phyloP scores from a whole-genome alignment of 2,797 vertebrate species.

The Crossoptilon crossoptilon region DNA sequence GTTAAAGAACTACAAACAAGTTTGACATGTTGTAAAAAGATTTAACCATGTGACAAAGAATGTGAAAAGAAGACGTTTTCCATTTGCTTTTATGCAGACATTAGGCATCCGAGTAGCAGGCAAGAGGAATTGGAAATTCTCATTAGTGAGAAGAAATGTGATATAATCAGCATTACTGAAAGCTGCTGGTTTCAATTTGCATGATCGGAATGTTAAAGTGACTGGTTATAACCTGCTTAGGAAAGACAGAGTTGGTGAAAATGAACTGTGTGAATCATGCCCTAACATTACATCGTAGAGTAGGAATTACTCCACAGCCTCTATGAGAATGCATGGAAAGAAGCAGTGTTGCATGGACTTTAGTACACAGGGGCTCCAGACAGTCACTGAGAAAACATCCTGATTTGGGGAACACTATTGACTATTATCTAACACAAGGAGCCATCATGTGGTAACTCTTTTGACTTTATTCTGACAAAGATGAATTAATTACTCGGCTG shows the following conservation, averaged over 20 bases:
- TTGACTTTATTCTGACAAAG: constrained; percentile 10
- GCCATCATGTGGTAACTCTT: not conserved
- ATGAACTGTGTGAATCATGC: constrained; percentile 33
- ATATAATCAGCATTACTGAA: constrained; percentile 69
- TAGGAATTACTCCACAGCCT: not conserved
- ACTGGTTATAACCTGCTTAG: constrained; percentile 65
- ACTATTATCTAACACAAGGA: not conserved
- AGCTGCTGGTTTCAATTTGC: constrained; percentile 59
- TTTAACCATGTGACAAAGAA: constrained; percentile 57
- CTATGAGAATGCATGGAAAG: not conserved
- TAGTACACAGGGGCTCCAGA: rapidly evolving
- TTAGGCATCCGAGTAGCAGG: not conserved
- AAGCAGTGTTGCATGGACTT: constrained; percentile 12
- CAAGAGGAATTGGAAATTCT: constrained; percentile 66
- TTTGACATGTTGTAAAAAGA: constrained; percentile 40
- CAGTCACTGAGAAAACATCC: not conserved
- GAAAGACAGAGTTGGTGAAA: constrained; percentile 27
- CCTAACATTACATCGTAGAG: not conserved
- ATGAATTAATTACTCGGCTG: constrained; percentile 18
- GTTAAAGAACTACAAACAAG: constrained; percentile 57
- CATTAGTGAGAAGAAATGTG: constrained; percentile 61
- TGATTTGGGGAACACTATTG: not conserved
- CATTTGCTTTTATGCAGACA: constrained; percentile 46
- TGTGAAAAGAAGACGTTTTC: constrained; percentile 36
- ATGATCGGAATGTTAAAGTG: constrained; percentile 52